A percentile compares a stretch with the other conserved stretches of the same genome.
These are phyloP conservation scores for Turritopsis rubra DNA, from an alignment of 30 jellyfish, hydroid and myxozoan species.

Conservation along the genomic window DNA sequence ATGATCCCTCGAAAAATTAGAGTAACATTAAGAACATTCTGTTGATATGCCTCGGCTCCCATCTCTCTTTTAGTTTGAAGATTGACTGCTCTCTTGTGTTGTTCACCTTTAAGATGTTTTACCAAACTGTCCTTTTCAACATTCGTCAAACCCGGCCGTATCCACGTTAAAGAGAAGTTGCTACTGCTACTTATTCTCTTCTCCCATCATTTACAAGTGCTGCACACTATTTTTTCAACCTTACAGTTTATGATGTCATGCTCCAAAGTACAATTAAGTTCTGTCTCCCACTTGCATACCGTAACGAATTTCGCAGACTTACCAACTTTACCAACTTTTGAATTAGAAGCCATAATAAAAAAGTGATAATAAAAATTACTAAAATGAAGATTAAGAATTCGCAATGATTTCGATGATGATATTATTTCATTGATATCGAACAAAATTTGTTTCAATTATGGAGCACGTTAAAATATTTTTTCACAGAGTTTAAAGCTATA, in stretches of 20 bases:
- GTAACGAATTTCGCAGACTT: neutral
- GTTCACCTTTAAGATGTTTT: neutral
- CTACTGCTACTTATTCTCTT: neutral
- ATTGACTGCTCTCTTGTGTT: neutral
- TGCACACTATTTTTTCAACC: neutral
- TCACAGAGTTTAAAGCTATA: too few relatives aligned
- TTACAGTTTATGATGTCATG: neutral
- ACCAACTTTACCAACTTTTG: too few relatives aligned
- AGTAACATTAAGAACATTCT: neutral
- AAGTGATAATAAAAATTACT: neutral
- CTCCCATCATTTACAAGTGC: conserved; percentile 1
- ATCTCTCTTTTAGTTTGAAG: neutral
- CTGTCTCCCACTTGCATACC: neutral
- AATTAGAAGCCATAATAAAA: neutral
- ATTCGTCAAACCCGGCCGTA: neutral
- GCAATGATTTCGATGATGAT: neutral
- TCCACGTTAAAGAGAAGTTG: neutral
- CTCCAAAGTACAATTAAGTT: neutral
- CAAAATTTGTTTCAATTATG: neutral
- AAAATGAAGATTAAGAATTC: neutral
- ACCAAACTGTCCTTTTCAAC: neutral
- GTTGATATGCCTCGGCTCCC: neutral
- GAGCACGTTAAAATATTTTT: too few relatives aligned
- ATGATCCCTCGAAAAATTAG: neutral
- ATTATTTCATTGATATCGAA: neutral